These are phyloP conservation scores for Pollicipes pollicipes DNA, from an alignment of 1,140 invertebrate species.

Conservation along the genomic window DNA sequence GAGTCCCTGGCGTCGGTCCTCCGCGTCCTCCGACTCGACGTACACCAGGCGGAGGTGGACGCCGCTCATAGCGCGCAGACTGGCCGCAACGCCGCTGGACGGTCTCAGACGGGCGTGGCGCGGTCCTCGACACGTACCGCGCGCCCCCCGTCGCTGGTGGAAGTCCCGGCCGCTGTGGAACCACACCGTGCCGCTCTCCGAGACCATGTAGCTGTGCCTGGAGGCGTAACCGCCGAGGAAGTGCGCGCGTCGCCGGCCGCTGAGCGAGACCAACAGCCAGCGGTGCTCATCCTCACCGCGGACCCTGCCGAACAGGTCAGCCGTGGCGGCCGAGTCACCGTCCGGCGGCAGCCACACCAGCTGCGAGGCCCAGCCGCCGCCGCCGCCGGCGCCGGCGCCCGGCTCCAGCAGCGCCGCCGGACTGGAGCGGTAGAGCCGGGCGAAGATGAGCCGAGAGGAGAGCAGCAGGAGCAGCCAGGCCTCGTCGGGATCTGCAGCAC, in stretches of 20 bases:
- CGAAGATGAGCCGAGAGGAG: background rate
- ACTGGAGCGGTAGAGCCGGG: background rate
- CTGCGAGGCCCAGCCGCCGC: no score
- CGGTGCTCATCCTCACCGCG: background rate
- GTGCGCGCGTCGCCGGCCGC: background rate
- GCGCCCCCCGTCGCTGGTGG: background rate
- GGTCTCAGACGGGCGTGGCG: background rate
- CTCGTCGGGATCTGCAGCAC: no score
- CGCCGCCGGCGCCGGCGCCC: no score
- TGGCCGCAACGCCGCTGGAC: background rate
- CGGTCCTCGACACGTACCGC: background rate
- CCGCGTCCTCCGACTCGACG: no score
- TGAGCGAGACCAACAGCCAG: background rate
- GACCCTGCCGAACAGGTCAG: background rate
- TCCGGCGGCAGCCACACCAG: background rate
- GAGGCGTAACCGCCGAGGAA: background rate
- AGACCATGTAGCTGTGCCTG: background rate
- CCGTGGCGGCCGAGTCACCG: background rate
- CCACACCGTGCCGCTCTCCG: background rate
- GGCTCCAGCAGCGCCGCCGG: background rate
- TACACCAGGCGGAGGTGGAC: background rate
- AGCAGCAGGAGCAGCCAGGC: no score
- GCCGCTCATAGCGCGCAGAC: background rate
- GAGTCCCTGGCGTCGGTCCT: no score
- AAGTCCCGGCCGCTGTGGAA: background rate